Evolutionary conservation across 30 jellyfish, hydroid and myxozoan species (phyloP), one percentile per base, ranked within the genome.

Genomic region (Morbakka virulenta): DNA sequence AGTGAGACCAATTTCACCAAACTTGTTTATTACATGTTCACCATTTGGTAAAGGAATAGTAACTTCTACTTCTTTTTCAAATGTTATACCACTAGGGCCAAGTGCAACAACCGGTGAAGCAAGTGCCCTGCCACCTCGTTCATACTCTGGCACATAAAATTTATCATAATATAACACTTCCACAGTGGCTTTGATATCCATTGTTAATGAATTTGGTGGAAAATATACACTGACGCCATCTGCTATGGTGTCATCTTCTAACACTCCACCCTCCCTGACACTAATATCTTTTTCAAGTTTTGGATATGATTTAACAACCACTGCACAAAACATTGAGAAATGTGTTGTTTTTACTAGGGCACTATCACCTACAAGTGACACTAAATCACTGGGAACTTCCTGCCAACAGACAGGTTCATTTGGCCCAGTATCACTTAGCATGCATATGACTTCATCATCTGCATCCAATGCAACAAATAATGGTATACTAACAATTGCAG

Each of bases 31-130:
- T 24, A 76, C 82, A 32, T 64, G 64, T 1, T 63, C 33, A 2
- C 82, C 96, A 62, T 83, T 81, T 22, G 93, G 93, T 2, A 89
- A 62, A 0, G 97, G 97, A 11, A 89, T 35, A 3, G 95, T 89
- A 26, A 89, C 90, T 1, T 31, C 65, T 50, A 89, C 97, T 24
- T 67, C 84, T 22, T 71, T 72, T 14, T 77, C 52, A 72, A 89
- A 89, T 12, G 25, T 23, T 0, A 49, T 50, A 17, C 95, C 95
- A 78, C 76, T 65, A 0, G 97, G 97, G 36, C 95, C 95, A 20
- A 89, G 82, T 0, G 82, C 77, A 4, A 89, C 80, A 4, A 89
- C 25, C 0, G 97, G 97, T 14, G 87, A 41, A 12, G 94, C 97
- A 11, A 77, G 29, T 25, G 88, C 49, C 52, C 66, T 68, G 49